Evolutionary conservation across 2,888 invertebrate genomes (phyloP).

Genomic region (Agonopterix subpropinquella): DNA sequence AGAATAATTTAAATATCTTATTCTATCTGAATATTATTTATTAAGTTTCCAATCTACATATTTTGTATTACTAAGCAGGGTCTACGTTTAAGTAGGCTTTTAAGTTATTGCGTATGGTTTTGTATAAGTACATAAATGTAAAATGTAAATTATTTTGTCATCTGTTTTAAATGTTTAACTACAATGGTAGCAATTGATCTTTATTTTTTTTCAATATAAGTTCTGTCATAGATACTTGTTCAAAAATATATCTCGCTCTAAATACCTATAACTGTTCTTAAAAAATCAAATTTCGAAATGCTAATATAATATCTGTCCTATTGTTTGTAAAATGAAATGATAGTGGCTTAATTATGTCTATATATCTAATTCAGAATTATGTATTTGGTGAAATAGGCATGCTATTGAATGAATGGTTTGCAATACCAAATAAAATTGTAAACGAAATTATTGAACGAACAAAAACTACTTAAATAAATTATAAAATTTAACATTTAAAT

Average conservation of each 20-base stretch:
- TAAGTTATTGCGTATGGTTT: constrained; percentile 12
- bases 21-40: constrained; percentile 5
- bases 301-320: too few relatives aligned
- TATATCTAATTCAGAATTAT: too few relatives aligned
- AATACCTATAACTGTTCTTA: too few relatives aligned
- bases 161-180: too few relatives aligned
- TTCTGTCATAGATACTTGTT: too few relatives aligned
- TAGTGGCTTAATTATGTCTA: too few relatives aligned
- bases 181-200: too few relatives aligned
- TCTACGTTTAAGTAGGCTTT: constrained; percentile 51
- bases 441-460: constrained; percentile 36
- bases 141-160: not conserved
- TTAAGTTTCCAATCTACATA: constrained; percentile 34
- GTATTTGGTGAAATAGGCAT: too few relatives aligned
- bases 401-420: constrained; percentile 15
- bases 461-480: constrained; percentile 58
- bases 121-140: not conserved
- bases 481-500: constrained; percentile 32
- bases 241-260: too few relatives aligned
- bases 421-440: constrained; percentile 19
- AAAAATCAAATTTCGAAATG: too few relatives aligned
- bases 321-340: too few relatives aligned
- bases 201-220: too few relatives aligned
- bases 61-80: constrained; percentile 50
- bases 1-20: not conserved